Evolutionary conservation across 2,113 vertebrate genomes (phyloP), one percentile per base, ranked within the genome.

Genomic region (Myotis yumanensis): DNA sequence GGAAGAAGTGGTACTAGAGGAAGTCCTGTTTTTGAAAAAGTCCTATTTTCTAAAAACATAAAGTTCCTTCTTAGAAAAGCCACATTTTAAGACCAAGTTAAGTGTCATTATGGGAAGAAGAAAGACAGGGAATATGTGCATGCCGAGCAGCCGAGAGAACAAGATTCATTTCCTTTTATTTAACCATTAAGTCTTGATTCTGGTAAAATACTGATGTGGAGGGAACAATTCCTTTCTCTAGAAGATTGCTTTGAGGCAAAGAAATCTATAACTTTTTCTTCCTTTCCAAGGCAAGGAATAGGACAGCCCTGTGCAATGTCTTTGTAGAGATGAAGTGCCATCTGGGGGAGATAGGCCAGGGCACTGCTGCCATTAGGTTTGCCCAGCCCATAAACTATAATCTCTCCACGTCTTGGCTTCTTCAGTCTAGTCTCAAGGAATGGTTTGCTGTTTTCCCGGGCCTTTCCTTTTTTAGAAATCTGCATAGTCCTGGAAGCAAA

Each of bases 231-330:
- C 71, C 84, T 79, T 97, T 97, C 97, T 93, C 84, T 85, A 96
- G 95, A 96, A 98, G 94, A 97, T 97, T 96, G 84, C 97, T 97
- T 90, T 89, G 93, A 96, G 85, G 94, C 96, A 95, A 95, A 95
- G 90, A 90, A 90, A 94, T 97, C 66, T 80, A 2, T 97, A 76
- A 94, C 84, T 82, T 89, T 96, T 97, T 97, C 51, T 97, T 96
- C 81, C 66, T 96, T 95, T 59, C 54, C 81, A 95, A 79, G 30
- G 75, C 77, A 95, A 84, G 66, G 83, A 88, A 81, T 68, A 96
- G 89, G 93, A 66, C 85, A 62, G 48, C 76, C 20, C 52, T 95
- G 93, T 96, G 77, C 95, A 83, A 37, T 73, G 95, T 94, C 71
- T 97, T 96, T 96, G 85, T 93, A 88, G 93, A 97, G 95, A 97